Evolutionary conservation across 2,797 vertebrate genomes (phyloP).

Genomic region (Alexandromys oeconomus): DNA sequence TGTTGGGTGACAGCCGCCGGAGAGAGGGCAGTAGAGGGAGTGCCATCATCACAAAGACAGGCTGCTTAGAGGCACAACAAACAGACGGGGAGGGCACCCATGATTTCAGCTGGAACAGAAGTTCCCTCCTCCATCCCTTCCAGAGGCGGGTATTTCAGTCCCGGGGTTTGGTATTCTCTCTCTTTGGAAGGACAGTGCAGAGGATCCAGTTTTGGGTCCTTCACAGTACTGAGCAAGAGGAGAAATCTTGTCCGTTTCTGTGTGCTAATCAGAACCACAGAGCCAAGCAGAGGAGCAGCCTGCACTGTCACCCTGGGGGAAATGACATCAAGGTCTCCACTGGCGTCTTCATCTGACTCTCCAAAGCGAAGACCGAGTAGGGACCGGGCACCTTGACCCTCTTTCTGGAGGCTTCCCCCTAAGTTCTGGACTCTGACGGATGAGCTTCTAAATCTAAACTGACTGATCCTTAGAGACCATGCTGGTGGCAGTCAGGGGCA

Average conservation of each 20-base stretch:
- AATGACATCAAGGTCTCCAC: not conserved
- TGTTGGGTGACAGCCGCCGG: not conserved
- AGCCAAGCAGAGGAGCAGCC: not conserved
- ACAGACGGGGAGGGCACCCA: not conserved
- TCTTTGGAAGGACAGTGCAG: not conserved
- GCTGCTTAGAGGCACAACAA: not conserved
- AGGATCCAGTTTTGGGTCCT: not conserved
- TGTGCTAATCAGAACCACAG: not conserved
- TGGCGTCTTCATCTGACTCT: not conserved
- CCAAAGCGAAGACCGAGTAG: not conserved
- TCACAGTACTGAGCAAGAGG: not conserved
- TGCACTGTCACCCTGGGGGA: not conserved
- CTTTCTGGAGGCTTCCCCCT: not conserved
- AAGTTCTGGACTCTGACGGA: not conserved
- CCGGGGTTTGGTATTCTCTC: not conserved
- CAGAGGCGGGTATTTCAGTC: not conserved
- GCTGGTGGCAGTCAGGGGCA: not conserved
- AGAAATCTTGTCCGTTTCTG: not conserved
- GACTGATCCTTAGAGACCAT: not conserved
- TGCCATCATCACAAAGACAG: too few species aligned
- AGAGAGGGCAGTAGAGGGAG: not conserved
- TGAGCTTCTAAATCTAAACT: not conserved
- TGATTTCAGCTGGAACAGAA: not conserved
- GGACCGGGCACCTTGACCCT: not conserved
- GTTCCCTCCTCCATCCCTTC: not conserved